Evolutionary conservation across 1,140 invertebrate genomes (phyloP).

Genomic region (Aphelenchoides besseyi): DNA sequence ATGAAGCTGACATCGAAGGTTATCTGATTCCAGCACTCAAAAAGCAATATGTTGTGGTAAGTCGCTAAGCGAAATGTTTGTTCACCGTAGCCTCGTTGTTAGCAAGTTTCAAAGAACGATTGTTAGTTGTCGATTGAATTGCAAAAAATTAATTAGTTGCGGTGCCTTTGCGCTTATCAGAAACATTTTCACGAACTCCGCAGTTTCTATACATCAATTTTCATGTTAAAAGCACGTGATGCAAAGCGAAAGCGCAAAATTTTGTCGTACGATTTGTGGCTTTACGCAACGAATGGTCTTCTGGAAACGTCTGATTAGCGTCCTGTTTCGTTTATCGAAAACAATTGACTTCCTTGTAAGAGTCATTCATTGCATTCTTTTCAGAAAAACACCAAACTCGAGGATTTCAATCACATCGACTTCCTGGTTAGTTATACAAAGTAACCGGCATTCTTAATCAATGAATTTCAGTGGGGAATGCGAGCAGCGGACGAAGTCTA

Average conservation of each 20-base stretch:
- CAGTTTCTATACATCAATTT: background rate
- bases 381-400: background rate
- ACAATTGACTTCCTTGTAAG: background rate
- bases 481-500: constrained; percentile 34
- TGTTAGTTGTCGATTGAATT: background rate
- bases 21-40: constrained; percentile 18
- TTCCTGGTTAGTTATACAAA: too few relatives aligned
- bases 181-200: too few relatives aligned
- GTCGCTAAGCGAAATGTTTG: background rate
- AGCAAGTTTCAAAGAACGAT: background rate
- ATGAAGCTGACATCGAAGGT: constrained; percentile 28
- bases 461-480: too few relatives aligned
- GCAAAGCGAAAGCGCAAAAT: too few relatives aligned
- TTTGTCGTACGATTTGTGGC: background rate
- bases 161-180: background rate
- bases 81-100: too few relatives aligned
- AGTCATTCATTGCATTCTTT: background rate
- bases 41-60: constrained; percentile 26
- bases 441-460: too few relatives aligned
- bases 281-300: background rate
- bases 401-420: constrained; percentile 44
- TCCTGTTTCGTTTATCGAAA: background rate
- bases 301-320: background rate
- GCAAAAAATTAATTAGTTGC: background rate
- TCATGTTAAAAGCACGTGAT: constrained; percentile 6